A percentile compares a stretch with the other conserved stretches of the same genome.
These are phyloP conservation scores for Coleophora deauratella DNA, from an alignment of 2,888 invertebrate species.

Conservation along the genomic window DNA sequence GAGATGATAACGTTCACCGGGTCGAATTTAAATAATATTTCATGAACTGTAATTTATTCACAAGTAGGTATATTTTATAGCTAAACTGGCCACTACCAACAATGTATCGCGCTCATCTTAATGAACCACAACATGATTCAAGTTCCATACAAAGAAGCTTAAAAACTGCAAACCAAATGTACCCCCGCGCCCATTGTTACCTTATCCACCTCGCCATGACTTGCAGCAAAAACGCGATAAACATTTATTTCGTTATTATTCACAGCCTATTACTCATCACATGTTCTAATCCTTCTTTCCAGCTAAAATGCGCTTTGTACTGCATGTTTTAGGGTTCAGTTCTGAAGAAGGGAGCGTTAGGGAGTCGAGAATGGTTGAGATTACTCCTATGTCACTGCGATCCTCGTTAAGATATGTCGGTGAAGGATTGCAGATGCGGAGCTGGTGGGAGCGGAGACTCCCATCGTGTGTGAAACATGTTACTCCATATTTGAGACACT, in stretches of 20 bases:
- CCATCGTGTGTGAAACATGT: constrained; percentile 16
- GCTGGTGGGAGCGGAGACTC: constrained; percentile 19
- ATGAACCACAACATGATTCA: too few relatives aligned
- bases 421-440: constrained; percentile 66
- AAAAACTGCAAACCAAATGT: too few relatives aligned
- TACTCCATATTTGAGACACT: too few relatives aligned
- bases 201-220: too few relatives aligned
- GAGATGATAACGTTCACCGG: too few relatives aligned
- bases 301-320: not conserved
- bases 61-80: too few relatives aligned
- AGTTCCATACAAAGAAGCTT: too few relatives aligned
- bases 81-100: too few relatives aligned
- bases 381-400: constrained; percentile 67
- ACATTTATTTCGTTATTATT: constrained; percentile 23
- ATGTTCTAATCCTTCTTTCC: constrained; percentile 8
- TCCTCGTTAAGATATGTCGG: constrained; percentile 68
- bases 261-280: constrained; percentile 20
- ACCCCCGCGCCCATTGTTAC: too few relatives aligned
- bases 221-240: constrained; percentile 18
- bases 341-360: not conserved
- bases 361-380: constrained; percentile 30
- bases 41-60: too few relatives aligned
- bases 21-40: too few relatives aligned
- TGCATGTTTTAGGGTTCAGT: not conserved
- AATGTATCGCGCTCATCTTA: too few relatives aligned